These are phyloP conservation scores for Trachelipus rathkii DNA, from an alignment of 1,140 invertebrate genomes.

Conservation along the genomic window DNA sequence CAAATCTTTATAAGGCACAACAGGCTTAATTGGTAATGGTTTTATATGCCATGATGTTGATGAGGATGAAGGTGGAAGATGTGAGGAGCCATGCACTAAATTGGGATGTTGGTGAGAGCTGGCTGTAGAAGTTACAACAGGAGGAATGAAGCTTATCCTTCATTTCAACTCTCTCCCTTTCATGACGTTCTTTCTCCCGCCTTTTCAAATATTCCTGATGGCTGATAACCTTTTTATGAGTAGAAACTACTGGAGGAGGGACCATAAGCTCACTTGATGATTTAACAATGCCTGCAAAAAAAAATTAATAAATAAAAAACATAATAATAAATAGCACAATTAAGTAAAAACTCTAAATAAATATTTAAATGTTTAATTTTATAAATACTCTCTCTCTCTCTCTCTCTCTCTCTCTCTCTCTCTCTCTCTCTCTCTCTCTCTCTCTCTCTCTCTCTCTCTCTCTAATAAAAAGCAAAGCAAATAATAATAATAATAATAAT, in stretches of 20 bases:
- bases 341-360: too few species aligned
- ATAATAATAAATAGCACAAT: too few species aligned
- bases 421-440: too few species aligned
- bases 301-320: background rate
- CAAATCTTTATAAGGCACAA: too few species aligned
- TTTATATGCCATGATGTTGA: slow-evolving; percentile 16
- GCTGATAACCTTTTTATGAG: slow-evolving; percentile 23
- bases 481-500: too few species aligned
- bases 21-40: too few species aligned
- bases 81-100: slow-evolving; percentile 27
- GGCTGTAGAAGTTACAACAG: slow-evolving; percentile 32
- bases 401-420: too few species aligned
- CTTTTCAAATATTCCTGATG: slow-evolving; percentile 58
- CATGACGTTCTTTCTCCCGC: slow-evolving; percentile 47
- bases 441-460: too few species aligned
- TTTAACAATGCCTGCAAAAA: background rate
- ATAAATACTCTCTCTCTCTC: too few species aligned
- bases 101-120: slow-evolving; percentile 32
- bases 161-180: slow-evolving; percentile 53
- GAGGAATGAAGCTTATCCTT: slow-evolving; percentile 39
- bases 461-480: too few species aligned
- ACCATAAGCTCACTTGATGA: background rate
- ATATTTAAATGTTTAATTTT: too few species aligned
- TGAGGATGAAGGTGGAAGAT: slow-evolving; percentile 35
- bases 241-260: background rate